Percentiles rank a stretch among this genome's conserved stretches.
These are phyloP conservation scores for Lagothrix lagotricha DNA, from an alignment of 2,797 vertebrate genomes.

Conservation along the genomic window DNA sequence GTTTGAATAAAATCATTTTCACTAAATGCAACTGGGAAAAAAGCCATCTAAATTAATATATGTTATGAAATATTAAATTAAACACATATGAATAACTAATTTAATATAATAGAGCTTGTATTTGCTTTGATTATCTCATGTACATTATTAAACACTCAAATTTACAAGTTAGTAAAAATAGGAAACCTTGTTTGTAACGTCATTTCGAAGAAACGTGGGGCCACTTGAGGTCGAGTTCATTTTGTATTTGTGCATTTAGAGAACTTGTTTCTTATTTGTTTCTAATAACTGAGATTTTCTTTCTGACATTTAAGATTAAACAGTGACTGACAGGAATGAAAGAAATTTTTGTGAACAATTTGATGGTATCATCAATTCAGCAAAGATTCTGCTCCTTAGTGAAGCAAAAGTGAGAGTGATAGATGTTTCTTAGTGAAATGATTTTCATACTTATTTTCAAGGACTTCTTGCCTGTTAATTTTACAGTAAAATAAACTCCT, in stretches of 20 bases:
- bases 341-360: not conserved
- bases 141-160: not conserved
- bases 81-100: not conserved
- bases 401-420: not conserved
- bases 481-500: not conserved
- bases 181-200: not conserved
- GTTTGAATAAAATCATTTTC: not conserved
- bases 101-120: not conserved
- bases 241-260: not conserved
- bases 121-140: not conserved
- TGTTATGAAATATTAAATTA: not conserved
- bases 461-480: not conserved
- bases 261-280: not conserved
- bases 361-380: not conserved
- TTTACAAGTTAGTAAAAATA: not conserved
- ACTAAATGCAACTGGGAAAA: not conserved
- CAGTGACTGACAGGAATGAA: not conserved
- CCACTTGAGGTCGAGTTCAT: not conserved
- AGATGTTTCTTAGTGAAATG: not conserved
- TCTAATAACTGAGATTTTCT: not conserved
- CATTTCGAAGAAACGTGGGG: not conserved
- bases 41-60: not conserved
- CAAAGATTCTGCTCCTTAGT: not conserved
- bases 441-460: not conserved
- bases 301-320: not conserved